These are phyloP conservation scores for Hydractinia echinata DNA, from an alignment of 30 jellyfish, hydroid and myxozoan species.

Conservation along the genomic window DNA sequence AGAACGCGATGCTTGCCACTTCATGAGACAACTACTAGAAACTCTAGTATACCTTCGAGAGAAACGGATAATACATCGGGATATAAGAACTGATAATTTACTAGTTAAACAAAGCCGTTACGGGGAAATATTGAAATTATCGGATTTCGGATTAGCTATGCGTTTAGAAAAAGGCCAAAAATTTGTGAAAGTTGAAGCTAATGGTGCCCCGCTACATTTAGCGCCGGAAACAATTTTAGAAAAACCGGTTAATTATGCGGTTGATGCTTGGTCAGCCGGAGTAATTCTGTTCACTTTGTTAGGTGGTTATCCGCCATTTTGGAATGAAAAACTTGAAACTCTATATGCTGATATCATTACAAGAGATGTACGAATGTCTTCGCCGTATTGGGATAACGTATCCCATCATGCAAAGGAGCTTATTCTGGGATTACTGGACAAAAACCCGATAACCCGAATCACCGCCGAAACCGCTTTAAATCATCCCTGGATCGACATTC, in stretches of 20 bases:
- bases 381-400: slow-evolving; percentile 66
- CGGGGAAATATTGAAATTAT: slow-evolving; percentile 29
- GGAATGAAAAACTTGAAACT: slow-evolving; percentile 32
- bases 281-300: slow-evolving; percentile 51
- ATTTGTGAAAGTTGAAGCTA: slow-evolving; percentile 21
- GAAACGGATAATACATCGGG: slow-evolving; percentile 42
- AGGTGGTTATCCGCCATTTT: slow-evolving; percentile 79
- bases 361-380: slow-evolving; percentile 41
- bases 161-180: slow-evolving; percentile 34
- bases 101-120: neutral
- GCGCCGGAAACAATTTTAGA: slow-evolving; percentile 56
- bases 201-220: slow-evolving; percentile 43
- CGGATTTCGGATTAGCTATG: slow-evolving; percentile 53
- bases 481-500: slow-evolving; percentile 73
- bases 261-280: slow-evolving; percentile 65
- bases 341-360: slow-evolving; percentile 49
- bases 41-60: slow-evolving; percentile 29
- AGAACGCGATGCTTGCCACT: slow-evolving; percentile 50
- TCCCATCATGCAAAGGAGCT: slow-evolving; percentile 64
- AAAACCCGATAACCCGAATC: slow-evolving; percentile 35
- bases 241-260: slow-evolving; percentile 34
- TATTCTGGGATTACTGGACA: slow-evolving; percentile 45
- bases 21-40: slow-evolving; percentile 31
- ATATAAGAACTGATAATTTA: slow-evolving; percentile 37
- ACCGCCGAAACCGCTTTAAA: slow-evolving; percentile 44